phyloP scores from a whole-genome alignment of 2,113 vertebrate species.

The Galemys pyrenaicus region DNA sequence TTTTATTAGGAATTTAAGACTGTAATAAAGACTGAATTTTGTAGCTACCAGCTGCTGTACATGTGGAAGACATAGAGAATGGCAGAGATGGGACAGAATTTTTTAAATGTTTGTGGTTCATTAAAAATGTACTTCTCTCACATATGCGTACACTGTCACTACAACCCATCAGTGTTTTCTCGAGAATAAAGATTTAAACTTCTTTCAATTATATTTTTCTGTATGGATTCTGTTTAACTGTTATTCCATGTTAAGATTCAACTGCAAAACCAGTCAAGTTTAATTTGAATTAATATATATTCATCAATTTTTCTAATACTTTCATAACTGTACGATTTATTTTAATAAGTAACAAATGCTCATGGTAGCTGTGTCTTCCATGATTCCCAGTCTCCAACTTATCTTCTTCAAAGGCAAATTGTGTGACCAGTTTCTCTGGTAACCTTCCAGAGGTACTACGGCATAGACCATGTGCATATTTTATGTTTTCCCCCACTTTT shows the following conservation, averaged over 20 bases:
- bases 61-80: background rate
- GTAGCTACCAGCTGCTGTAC: background rate
- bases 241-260: background rate
- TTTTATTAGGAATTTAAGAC: slow-evolving; percentile 22
- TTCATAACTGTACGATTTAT: background rate
- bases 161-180: background rate
- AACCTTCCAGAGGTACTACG: background rate
- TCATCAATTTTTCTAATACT: background rate
- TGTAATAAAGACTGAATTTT: slow-evolving; percentile 16
- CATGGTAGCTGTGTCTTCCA: background rate
- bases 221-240: background rate
- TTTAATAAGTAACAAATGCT: slow-evolving; percentile 21
- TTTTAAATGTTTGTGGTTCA: slow-evolving; percentile 20
- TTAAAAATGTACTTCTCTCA: slow-evolving; percentile 46
- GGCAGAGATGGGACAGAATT: background rate
- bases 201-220: slow-evolving; percentile 33
- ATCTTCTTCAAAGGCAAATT: background rate
- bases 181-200: background rate
- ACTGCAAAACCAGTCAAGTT: background rate
- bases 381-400: background rate
- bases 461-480: background rate
- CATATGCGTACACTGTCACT: background rate
- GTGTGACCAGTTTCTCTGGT: background rate
- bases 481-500: background rate
- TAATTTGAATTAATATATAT: background rate